These are phyloP conservation scores for Phyllostomus hastatus DNA, from an alignment of 2,113 vertebrate species.

Conservation along the genomic window DNA sequence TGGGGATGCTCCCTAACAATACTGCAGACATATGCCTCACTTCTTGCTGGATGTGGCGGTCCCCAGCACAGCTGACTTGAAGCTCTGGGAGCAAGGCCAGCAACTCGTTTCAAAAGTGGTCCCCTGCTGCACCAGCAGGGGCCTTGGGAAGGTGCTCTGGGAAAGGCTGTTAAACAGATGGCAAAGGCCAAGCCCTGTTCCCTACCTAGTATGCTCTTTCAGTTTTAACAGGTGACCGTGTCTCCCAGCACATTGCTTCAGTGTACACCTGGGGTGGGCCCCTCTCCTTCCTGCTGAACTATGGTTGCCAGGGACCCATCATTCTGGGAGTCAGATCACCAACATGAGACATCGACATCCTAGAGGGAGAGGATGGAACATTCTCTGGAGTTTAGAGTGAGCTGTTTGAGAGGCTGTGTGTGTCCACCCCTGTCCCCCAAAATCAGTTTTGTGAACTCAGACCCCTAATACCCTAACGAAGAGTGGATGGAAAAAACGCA, in stretches of 20 bases:
- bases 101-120: background rate
- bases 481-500: background rate
- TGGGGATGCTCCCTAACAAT: fast-evolving
- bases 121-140: background rate
- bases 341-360: fast-evolving
- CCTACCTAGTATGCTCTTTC: background rate
- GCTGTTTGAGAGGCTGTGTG: background rate
- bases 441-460: background rate
- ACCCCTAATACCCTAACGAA: background rate
- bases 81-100: background rate
- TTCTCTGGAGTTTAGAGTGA: background rate
- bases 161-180: background rate
- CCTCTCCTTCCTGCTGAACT: fast-evolving
- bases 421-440: background rate
- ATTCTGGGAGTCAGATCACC: too few species aligned
- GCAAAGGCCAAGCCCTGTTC: background rate
- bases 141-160: background rate
- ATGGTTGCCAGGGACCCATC: background rate
- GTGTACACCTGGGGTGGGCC: background rate
- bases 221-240: background rate
- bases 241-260: background rate
- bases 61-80: background rate
- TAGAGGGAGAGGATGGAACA: fast-evolving
- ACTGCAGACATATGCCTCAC: background rate
- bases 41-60: background rate